Base-by-base conservation (phyloP, 2,888 invertebrate species). In the Epinotia bilunana region DNA sequence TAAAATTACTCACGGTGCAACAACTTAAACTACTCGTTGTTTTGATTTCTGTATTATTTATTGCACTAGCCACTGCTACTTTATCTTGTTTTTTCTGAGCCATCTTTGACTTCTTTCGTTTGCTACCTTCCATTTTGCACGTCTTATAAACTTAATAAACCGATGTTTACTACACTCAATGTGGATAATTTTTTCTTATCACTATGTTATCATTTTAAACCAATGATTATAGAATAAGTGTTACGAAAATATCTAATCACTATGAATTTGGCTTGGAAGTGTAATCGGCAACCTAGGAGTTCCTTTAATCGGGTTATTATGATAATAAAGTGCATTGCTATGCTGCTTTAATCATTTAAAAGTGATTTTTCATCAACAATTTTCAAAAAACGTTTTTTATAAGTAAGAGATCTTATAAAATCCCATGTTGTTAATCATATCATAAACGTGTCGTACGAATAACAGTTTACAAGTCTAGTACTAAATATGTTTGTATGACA, bases 81-180 rank as follows among this genome's bases (percentile, higher is more conserved):
- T 72, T 69, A 3, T 46, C 49, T 67, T 49, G 76, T 76, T 20
- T 68, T 23, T 28, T 60, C 73, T 20, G 53, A 72, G 69, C 63
- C 64, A 46, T 76, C 71, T 63, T 39, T 57, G 43, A n/a, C 72
- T 39, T 61, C 67, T 62, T 79, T 78, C 61, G 18, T 76, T 77
- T 69, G 63, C 58, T 76, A 77, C 63, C 72, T 58, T 74, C 76
- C 60, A 53, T 60, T 33, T 11, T 55, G n/a, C 61, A 58, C 57
- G 60, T 60, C 49, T 67, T 72, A 33, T 67, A 39, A 23, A 7
- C 20, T 4, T 49, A 7, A 65, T 60, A 20, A 58, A n/a, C 39
- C 63, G 72, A 73, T 63, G 13, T 20, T 49, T 13, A 78, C 74
- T 76, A 33, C 46, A 63, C 68, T 67, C 23, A 39, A 9, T 72